Percentiles rank a stretch among this genome's conserved stretches.
These are phyloP conservation scores for Cromileptes altivelis DNA, from an alignment of 2,113 vertebrate genomes.

Conservation along the genomic window DNA sequence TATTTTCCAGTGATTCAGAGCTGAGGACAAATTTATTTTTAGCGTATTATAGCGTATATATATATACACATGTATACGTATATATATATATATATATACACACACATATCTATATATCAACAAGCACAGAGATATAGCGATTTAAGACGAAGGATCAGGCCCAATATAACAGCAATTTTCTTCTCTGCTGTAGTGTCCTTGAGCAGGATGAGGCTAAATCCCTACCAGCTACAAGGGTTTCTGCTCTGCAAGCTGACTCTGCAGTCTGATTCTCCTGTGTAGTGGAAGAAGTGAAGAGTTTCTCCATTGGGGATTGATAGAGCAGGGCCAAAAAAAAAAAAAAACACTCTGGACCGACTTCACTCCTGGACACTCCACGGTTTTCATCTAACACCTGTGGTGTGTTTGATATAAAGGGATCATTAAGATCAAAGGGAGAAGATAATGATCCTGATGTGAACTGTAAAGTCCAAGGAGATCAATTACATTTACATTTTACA, in stretches of 20 bases:
- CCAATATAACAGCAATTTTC: conserved; percentile 14
- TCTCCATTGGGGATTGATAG: conserved; percentile 53
- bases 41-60: no score
- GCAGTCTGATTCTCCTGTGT: conserved; percentile 36
- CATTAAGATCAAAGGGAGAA: conserved; percentile 66
- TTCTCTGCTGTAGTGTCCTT: conserved; percentile 58
- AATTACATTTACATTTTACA: conserved; percentile 74
- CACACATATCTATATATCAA: not conserved
- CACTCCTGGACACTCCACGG: conserved; percentile 24
- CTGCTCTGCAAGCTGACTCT: conserved; percentile 50
- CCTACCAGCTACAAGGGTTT: conserved; percentile 33
- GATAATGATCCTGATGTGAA: conserved; percentile 63
- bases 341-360: conserved; percentile 32
- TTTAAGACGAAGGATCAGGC: conserved; percentile 10
- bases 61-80: no score
- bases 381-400: conserved; percentile 64
- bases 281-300: conserved; percentile 38
- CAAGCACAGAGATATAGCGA: not conserved
- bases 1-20: not conserved
- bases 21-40: not conserved
- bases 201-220: conserved; percentile 55
- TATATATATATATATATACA: no score
- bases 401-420: conserved; percentile 64
- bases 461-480: conserved; percentile 57
- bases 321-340: conserved; percentile 2